Base-by-base conservation (phyloP, 2,113 vertebrate genomes). In the Sphyrna mokarran region DNA sequence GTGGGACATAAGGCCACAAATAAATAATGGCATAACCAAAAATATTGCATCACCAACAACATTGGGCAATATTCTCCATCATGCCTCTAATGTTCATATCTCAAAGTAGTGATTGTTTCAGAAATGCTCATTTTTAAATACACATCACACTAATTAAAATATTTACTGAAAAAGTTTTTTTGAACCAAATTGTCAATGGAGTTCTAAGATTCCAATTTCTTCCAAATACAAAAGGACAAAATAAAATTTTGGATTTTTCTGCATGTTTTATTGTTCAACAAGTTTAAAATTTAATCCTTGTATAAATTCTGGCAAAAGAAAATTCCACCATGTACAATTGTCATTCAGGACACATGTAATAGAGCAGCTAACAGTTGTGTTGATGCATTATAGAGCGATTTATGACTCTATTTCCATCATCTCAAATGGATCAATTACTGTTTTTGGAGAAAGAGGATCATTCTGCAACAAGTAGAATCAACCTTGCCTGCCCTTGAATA, bases 401-500 rank as follows among this genome's bases (percentile, higher is more conserved):
- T 80, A 80, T 80, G 78, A 80, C 11, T 37, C 37, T 29, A 80
- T 33, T 29, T 80, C 69, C 69, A 26, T 8, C 69, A 80, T 80
- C 78, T 14, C 78, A 80, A 33, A 80, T n/a, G 78, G 78, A 14
- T n/a, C 78, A 80, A 80, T 37, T 80, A 14, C 29, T 80, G 33
- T 37, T 14, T 80, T 80, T 80, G 78, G 78, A 13, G 78, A 70
- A 70, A 80, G 78, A 80, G 78, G 78, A 80, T 37, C n/a, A 80
- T 37, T 80, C 33, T 80, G 78, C 37, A 80, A 80, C n/a, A 70
- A 70, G 13, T 6, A 80, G n/a, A 80, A 80, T 37, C 78, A 80
- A 80, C 78, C 78, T 80, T 80, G 78, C 78, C n/a, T 80, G 78
- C 78, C 78, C 78, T 80, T n/a, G 78, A 80, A 37, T 80, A 37